Conservation (phyloP, 2,797 vertebrate species). For the Petrocephalus schoutedeni region DNA sequence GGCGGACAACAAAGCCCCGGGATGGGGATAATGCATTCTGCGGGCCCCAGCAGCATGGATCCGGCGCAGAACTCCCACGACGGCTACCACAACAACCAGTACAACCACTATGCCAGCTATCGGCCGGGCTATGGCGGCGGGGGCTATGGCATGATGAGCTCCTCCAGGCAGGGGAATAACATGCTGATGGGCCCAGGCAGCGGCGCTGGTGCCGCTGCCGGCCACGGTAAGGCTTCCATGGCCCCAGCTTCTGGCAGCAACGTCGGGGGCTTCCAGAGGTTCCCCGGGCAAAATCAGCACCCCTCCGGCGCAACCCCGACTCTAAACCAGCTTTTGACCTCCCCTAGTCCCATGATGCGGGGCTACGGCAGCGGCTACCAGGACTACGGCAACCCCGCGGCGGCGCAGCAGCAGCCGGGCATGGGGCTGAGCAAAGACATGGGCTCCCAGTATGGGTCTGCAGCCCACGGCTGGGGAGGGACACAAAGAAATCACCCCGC, state of each 20-base stretch:
- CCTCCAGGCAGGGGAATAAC: slow-evolving; percentile 70
- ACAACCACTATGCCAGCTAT: slow-evolving; percentile 80
- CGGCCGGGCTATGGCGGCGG: slow-evolving; percentile 72
- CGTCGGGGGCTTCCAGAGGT: slow-evolving; percentile 75
- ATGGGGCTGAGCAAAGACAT: slow-evolving; percentile 78
- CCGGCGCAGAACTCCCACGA: slow-evolving; percentile 79
- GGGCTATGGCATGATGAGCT: slow-evolving; percentile 76
- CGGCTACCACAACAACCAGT: slow-evolving; percentile 76
- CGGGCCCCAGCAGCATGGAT: slow-evolving; percentile 71
- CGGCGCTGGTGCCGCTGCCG: slow-evolving; percentile 52
- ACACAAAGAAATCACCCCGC: slow-evolving; percentile 81
- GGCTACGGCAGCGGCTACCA: slow-evolving; percentile 79
- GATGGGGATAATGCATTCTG: slow-evolving; percentile 79
- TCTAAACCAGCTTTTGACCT: slow-evolving; percentile 87
- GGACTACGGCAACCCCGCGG: slow-evolving; percentile 71
- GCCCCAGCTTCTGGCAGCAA: slow-evolving; percentile 52
- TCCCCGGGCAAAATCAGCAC: slow-evolving; percentile 75
- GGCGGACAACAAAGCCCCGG: slow-evolving; percentile 87
- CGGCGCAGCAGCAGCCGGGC: slow-evolving; percentile 50
- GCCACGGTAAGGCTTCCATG: slow-evolving; percentile 67
- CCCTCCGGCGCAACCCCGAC: slow-evolving; percentile 87
- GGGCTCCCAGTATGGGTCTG: slow-evolving; percentile 74
- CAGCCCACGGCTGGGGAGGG: slow-evolving; percentile 78
- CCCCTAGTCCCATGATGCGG: slow-evolving; percentile 90
- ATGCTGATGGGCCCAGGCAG: slow-evolving; percentile 65